Evolutionary conservation across 2,113 vertebrate genomes (phyloP), one percentile per base, ranked within the genome.

Genomic region (Tachysurus fulvidraco): DNA sequence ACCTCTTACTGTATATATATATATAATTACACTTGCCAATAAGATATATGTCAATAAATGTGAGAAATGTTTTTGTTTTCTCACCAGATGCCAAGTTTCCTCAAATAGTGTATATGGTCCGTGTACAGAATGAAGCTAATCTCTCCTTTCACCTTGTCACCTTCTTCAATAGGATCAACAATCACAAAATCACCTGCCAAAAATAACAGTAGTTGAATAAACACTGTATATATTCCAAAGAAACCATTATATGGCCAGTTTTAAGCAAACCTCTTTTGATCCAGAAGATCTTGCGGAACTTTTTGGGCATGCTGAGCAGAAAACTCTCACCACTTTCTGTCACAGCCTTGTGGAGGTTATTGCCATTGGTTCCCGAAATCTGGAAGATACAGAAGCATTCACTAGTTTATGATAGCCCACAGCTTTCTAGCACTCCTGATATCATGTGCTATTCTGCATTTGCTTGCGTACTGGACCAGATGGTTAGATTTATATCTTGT

Each of bases 241-340:
- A 60, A 44, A 25, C 30, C 10, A 41, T 44, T 25, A 55, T 44
- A 13, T 55, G 19, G 23, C 41, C 9, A 46, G 7, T 1, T 19
- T 77, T 44, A 44, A 82, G 44, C 95, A 93, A 93, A 97, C 97
- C 97, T 96, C 97, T 95, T 86, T 98, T 98, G 91, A 98, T 98
- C 97, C 97, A 98, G 92, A 98, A 95, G 92, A 97, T 98, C 92
- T 97, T 97, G 11, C 97, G 95, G 89, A 96, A 98, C 86, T 98
- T 98, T 84, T 96, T 95, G 69, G 97, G 97, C 97, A 98, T 98
- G 95, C 96, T 98, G 79, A 96, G 96, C 52, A 98, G 93, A 91
- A 97, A 98, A 8, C 89, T 94, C 69, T 96, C 95, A 0, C 97
- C 96, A 54, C 94, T 92, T 0, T 95, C 94, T 0, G 97, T 97